These are phyloP conservation scores for Drosophila helvetica DNA, from an alignment of 2,888 invertebrate species.

Conservation along the genomic window DNA sequence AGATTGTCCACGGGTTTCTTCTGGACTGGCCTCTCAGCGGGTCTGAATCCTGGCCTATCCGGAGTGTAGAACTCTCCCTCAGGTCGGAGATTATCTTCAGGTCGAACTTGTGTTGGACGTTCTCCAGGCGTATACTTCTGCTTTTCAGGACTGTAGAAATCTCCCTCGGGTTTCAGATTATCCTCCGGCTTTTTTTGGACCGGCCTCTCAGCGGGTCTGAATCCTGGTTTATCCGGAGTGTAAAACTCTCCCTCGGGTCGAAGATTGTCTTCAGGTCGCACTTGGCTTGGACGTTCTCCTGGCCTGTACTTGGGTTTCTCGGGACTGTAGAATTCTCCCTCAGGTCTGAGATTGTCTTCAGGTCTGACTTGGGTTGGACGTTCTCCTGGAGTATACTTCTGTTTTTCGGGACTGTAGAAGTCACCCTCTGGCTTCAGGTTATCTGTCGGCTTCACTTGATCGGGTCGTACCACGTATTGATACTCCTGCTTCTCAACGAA, in stretches of 20 bases:
- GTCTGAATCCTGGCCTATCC: too few species aligned
- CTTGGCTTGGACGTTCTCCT: conserved; percentile 84
- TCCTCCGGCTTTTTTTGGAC: too few species aligned
- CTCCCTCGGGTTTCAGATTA: too few species aligned
- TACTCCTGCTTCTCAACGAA: conserved; percentile 81
- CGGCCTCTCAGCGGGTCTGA: too few species aligned
- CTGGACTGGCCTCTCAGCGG: too few species aligned
- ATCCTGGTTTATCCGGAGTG: conserved; percentile 9
- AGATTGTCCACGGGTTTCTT: too few species aligned
- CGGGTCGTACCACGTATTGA: conserved; percentile 80
- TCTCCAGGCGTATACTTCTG: too few species aligned
- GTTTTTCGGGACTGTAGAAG: conserved; percentile 83
- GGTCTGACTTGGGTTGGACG: conserved; percentile 84
- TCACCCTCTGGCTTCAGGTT: conserved; percentile 66
- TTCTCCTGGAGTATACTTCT: conserved; percentile 84
- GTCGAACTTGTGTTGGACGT: too few species aligned
- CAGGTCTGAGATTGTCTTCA: conserved; percentile 85
- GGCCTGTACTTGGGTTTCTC: conserved; percentile 84
- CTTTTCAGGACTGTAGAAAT: too few species aligned
- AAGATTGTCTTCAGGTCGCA: conserved; percentile 84
- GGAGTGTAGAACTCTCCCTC: too few species aligned
- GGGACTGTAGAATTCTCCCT: conserved; percentile 85
- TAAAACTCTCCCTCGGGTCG: conserved; percentile 17
- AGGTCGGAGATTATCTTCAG: too few species aligned
- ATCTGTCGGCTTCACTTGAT: conserved; percentile 73